These are phyloP conservation scores for Tangara arthus DNA, from an alignment of 2,797 vertebrate genomes.

Conservation along the genomic window DNA sequence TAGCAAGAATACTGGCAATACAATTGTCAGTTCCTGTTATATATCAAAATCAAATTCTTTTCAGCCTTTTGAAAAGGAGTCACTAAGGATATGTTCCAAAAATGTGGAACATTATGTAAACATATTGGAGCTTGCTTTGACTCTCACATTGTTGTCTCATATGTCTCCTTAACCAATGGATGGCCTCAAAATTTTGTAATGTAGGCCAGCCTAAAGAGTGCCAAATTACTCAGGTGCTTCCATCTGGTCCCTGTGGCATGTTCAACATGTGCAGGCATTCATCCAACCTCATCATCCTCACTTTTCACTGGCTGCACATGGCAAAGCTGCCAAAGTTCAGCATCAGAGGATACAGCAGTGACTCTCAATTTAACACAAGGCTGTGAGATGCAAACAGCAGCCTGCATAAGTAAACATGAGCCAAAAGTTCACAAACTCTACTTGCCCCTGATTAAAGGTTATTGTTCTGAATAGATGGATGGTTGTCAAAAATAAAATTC, in stretches of 20 bases:
- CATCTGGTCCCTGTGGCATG: conserved; percentile 6
- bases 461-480: not conserved
- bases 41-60: not conserved
- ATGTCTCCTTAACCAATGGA: not conserved
- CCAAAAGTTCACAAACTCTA: not conserved
- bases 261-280: not conserved
- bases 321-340: not conserved
- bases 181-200: not conserved
- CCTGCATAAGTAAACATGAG: not conserved
- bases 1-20: not conserved
- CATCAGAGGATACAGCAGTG: not conserved
- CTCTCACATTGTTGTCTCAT: not conserved
- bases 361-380: not conserved
- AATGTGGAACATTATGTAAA: not conserved
- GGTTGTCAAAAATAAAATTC: not conserved
- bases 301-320: not conserved
- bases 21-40: not conserved
- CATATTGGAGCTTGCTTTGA: not conserved
- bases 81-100: not conserved
- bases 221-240: conserved; percentile 34
- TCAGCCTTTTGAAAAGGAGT: not conserved
- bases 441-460: not conserved
- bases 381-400: not conserved
- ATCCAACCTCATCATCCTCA: not conserved
- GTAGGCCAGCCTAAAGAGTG: not conserved